A percentile compares a stretch with the other conserved stretches of the same genome.
Evolutionary conservation across 2,113 vertebrate species (phyloP).

Genomic region (Apaloderma vittatum): DNA sequence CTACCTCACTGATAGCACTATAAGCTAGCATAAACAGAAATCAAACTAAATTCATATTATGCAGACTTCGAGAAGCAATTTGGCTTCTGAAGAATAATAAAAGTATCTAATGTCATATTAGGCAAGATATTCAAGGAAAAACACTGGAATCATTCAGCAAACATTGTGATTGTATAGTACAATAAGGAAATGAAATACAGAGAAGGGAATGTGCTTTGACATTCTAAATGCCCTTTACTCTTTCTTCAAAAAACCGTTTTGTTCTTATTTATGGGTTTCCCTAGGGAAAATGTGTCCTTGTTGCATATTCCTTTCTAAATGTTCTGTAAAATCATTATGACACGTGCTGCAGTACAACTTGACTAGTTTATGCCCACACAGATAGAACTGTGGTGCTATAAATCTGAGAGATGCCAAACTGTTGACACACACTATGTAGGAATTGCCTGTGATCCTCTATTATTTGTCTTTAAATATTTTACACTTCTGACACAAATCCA

Average conservation of each 20-base stretch:
- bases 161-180: background rate
- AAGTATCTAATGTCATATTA: background rate
- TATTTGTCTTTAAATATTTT: slow-evolving; percentile 76
- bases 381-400: background rate
- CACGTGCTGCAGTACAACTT: slow-evolving; percentile 1
- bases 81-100: slow-evolving; percentile 10
- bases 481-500: slow-evolving; percentile 58
- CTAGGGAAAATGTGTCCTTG: slow-evolving; percentile 40
- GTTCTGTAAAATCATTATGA: slow-evolving; percentile 13
- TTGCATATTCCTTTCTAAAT: slow-evolving; percentile 64
- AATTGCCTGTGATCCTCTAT: slow-evolving; percentile 50
- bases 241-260: slow-evolving; percentile 23
- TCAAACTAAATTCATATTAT: background rate
- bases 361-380: slow-evolving; percentile 32
- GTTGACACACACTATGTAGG: background rate
- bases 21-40: background rate
- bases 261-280: slow-evolving; percentile 46
- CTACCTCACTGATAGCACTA: background rate
- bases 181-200: slow-evolving; percentile 33
- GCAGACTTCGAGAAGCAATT: background rate
- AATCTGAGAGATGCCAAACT: slow-evolving; percentile 61
- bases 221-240: slow-evolving; percentile 46
- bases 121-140: slow-evolving; percentile 38
- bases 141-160: background rate
- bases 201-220: slow-evolving; percentile 35